A percentile compares a stretch with the other conserved stretches of the same genome.
Conservation (phyloP, 2,888 invertebrate genomes). For the Mayetiola destructor region DNA sequence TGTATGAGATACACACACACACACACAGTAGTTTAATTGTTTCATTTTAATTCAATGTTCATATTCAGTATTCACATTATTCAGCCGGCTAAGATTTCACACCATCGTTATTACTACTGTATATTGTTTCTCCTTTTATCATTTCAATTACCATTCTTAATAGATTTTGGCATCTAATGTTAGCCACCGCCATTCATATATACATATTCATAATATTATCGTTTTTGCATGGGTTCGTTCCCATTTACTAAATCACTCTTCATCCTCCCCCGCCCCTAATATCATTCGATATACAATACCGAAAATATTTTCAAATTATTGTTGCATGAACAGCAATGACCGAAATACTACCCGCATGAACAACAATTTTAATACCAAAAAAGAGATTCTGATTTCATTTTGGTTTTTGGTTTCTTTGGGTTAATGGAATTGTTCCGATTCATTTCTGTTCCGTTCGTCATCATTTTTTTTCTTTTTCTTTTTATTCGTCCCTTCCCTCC, state of each 20-base stretch:
- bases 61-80: neutral
- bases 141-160: neutral
- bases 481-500: neutral
- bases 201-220: too few relatives aligned
- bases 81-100: neutral
- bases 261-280: neutral
- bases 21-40: too few relatives aligned
- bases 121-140: neutral
- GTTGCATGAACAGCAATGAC: too few relatives aligned
- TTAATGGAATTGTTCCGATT: neutral
- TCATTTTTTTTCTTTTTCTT: neutral
- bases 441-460: neutral
- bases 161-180: neutral
- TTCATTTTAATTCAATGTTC: neutral
- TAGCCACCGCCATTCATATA: neutral
- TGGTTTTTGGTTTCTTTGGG: conserved; percentile 2
- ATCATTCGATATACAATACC: too few relatives aligned
- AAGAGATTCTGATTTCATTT: neutral
- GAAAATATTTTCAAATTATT: too few relatives aligned
- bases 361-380: conserved; percentile 4
- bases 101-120: too few relatives aligned
- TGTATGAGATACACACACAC: too few relatives aligned
- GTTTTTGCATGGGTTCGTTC: too few relatives aligned
- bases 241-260: neutral
- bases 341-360: conserved; percentile 2